These are phyloP conservation scores for Chironomus tepperi DNA, from an alignment of 1,140 invertebrate genomes.

Conservation along the genomic window DNA sequence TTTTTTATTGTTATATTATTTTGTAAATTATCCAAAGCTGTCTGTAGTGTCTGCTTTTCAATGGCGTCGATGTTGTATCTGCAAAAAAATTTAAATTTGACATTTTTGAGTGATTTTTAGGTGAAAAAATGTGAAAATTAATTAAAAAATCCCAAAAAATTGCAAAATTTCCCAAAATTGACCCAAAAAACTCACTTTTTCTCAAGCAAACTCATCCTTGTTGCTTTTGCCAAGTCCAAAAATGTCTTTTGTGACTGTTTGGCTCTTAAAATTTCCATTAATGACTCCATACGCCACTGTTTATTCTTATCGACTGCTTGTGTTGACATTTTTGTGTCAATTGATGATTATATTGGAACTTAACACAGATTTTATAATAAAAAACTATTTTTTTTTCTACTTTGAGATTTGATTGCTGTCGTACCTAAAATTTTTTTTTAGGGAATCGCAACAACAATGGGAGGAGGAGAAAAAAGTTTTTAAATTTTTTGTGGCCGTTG, in stretches of 20 bases:
- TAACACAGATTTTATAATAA: too few relatives aligned
- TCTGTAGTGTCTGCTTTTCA: constrained; percentile 76
- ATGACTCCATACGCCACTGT: constrained; percentile 66
- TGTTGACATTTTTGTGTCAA: neutral
- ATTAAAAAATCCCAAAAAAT: neutral
- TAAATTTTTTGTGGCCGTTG: too few relatives aligned
- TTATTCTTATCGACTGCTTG: constrained; percentile 50
- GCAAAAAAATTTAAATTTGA: constrained; percentile 39
- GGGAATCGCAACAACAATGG: too few relatives aligned
- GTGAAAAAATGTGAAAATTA: too few relatives aligned
- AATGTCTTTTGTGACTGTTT: constrained; percentile 67
- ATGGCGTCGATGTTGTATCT: constrained; percentile 80
- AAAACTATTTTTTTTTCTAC: too few relatives aligned
- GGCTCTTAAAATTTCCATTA: constrained; percentile 81
- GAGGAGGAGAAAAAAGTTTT: too few relatives aligned
- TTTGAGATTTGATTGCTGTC: too few relatives aligned
- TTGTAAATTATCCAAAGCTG: constrained; percentile 84
- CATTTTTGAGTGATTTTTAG: neutral
- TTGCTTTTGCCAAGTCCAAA: constrained; percentile 72
- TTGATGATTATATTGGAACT: too few relatives aligned
- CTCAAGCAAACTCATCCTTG: constrained; percentile 75
- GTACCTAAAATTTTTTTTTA: too few relatives aligned
- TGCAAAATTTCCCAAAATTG: neutral
- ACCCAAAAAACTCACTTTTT: constrained; percentile 28
- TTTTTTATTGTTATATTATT: constrained; percentile 90